These are phyloP conservation scores for Ptychadena robeensis DNA, from an alignment of 2,797 vertebrate genomes.

Conservation along the genomic window DNA sequence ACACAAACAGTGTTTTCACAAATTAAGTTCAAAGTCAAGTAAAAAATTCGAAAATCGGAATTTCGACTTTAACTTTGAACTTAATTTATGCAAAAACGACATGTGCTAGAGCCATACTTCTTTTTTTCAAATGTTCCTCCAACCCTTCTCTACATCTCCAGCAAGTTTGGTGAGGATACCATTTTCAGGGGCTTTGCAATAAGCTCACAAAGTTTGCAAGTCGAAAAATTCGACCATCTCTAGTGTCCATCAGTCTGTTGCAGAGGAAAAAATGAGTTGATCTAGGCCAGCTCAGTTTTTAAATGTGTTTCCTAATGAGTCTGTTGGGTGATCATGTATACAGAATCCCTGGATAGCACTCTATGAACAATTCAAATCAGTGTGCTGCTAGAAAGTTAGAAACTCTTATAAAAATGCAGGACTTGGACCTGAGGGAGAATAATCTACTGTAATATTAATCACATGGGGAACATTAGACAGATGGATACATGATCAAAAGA, in stretches of 20 bases:
- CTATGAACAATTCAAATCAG: conserved; percentile 16
- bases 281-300: conserved; percentile 18
- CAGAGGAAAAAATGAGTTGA: background rate
- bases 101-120: no score
- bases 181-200: no score
- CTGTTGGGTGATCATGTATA: conserved; percentile 15
- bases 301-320: conserved; percentile 30
- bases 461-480: conserved; percentile 41
- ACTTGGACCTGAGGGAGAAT: conserved; percentile 47
- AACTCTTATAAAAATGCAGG: background rate
- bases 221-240: no score
- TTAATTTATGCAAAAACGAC: no score
- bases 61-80: no score
- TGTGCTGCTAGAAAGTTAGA: conserved; percentile 21
- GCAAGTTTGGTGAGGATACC: no score
- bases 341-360: background rate
- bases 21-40: no score
- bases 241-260: background rate
- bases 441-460: conserved; percentile 54
- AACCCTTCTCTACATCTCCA: no score
- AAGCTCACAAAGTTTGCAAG: no score
- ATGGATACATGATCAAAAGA: conserved; percentile 35
- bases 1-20: no score
- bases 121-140: no score
- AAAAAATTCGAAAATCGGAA: no score